Evolutionary conservation across 2,113 vertebrate genomes (phyloP).

Genomic region (Notothenia rossii): DNA sequence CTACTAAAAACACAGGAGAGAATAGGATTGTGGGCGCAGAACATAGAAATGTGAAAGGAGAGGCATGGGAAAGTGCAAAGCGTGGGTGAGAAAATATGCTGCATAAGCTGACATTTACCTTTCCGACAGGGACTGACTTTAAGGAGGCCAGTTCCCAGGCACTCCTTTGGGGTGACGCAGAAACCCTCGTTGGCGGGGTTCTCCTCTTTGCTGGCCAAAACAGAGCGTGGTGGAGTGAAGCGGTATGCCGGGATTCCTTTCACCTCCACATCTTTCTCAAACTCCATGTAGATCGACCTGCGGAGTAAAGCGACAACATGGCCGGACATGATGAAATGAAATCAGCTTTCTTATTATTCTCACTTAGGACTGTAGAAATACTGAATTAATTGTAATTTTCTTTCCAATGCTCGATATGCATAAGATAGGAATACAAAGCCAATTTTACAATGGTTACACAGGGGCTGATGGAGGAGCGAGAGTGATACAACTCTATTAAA

Average conservation of each 20-base stretch:
- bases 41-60: no score
- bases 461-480: not conserved
- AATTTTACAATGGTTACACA: not conserved
- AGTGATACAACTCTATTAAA: no score
- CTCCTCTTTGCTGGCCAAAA: slow-evolving; percentile 88
- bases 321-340: not conserved
- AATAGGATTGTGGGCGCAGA: not conserved
- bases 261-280: slow-evolving; percentile 88
- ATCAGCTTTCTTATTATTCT: not conserved
- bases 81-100: not conserved
- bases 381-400: not conserved
- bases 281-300: slow-evolving; percentile 92
- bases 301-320: not conserved
- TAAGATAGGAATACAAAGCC: not conserved
- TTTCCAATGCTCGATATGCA: not conserved
- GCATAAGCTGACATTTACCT: slow-evolving; percentile 78
- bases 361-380: not conserved
- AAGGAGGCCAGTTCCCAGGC: slow-evolving; percentile 91
- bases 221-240: slow-evolving; percentile 88
- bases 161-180: slow-evolving; percentile 88
- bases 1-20: not conserved
- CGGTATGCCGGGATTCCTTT: slow-evolving; percentile 90
- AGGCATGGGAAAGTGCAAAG: not conserved
- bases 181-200: slow-evolving; percentile 93
- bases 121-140: slow-evolving; percentile 92